Conservation (phyloP, 2,888 invertebrate genomes). For the Andrena flavipes region DNA sequence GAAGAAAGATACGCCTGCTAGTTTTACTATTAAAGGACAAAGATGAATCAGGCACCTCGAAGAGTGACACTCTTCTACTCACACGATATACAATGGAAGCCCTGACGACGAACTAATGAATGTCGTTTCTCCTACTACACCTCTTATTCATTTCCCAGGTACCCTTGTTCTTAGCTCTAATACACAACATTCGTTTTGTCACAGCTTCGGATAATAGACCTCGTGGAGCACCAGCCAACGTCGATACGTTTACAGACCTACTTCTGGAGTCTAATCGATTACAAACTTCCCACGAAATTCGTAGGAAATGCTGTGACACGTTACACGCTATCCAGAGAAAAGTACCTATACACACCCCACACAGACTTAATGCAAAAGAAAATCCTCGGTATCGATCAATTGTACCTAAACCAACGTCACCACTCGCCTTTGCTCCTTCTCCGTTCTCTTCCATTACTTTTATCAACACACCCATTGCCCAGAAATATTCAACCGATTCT, state of each 20-base stretch:
- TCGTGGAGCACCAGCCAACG: background rate
- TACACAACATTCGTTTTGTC: constrained; percentile 4
- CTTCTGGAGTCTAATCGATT: constrained; percentile 23
- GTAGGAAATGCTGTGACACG: background rate
- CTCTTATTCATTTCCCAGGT: constrained; percentile 3
- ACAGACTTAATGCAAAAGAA: too few species aligned
- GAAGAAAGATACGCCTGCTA: background rate
- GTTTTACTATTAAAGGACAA: background rate
- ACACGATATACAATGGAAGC: constrained; percentile 18
- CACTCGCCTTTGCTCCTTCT: background rate
- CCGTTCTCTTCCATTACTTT: background rate
- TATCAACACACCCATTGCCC: background rate
- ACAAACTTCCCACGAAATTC: constrained; percentile 1
- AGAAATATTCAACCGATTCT: background rate
- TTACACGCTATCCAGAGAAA: too few species aligned
- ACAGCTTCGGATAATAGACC: background rate
- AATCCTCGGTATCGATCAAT: too few species aligned
- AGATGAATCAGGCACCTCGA: background rate
- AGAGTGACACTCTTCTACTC: background rate
- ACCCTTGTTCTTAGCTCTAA: constrained; percentile 20
- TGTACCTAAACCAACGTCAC: too few species aligned
- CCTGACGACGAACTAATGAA: constrained; percentile 37
- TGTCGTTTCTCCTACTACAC: constrained; percentile 29
- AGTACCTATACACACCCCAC: too few species aligned
- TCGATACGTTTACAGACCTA: background rate